phyloP scores from a whole-genome alignment of 2,113 vertebrate genomes.

The Chascanopsetta lugubris region DNA sequence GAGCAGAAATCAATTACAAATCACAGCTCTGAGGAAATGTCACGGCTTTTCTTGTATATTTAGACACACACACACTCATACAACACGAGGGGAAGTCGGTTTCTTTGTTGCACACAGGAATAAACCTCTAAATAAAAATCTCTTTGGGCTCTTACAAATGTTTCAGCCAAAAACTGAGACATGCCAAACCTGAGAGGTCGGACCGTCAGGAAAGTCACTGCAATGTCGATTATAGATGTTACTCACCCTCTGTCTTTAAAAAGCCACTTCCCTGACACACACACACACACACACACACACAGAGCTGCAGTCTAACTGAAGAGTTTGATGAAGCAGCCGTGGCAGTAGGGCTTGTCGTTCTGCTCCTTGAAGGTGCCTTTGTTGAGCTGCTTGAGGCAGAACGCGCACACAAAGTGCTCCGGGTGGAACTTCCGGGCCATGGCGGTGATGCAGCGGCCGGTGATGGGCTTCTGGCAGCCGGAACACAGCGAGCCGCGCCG shows the following conservation, averaged over 20 bases:
- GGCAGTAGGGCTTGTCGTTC: conserved; percentile 99
- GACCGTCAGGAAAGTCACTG: conserved; percentile 48
- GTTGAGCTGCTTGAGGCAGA: conserved; percentile 99
- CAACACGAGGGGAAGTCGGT: conserved; percentile 9
- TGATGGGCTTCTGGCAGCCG: conserved; percentile 98
- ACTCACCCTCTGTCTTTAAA: conserved; percentile 32
- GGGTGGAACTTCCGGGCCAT: conserved; percentile 99
- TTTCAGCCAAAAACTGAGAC: conserved; percentile 62
- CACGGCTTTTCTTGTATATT: conserved; percentile 3
- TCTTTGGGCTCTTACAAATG: conserved; percentile 72
- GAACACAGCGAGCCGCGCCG: conserved; percentile 95
- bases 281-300: conserved; percentile 19
- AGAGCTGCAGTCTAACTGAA: conserved; percentile 86
- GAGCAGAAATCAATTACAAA: conserved; percentile 42
- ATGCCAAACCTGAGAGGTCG: conserved; percentile 52
- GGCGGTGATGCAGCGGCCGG: conserved; percentile 97
- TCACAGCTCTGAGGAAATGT: conserved; percentile 17
- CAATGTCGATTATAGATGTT: conserved; percentile 29
- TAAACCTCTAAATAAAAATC: conserved; percentile 63
- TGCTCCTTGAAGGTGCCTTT: conserved; percentile 99
- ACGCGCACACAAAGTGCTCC: conserved; percentile 98
- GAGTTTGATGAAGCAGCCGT: conserved; percentile 96
- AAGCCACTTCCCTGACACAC: conserved; percentile 25
- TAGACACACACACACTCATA: conserved; percentile 18
- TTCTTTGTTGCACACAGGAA: conserved; percentile 39